Base-by-base conservation (phyloP, 1,140 invertebrate genomes). In the Trichogramma pretiosum region DNA sequence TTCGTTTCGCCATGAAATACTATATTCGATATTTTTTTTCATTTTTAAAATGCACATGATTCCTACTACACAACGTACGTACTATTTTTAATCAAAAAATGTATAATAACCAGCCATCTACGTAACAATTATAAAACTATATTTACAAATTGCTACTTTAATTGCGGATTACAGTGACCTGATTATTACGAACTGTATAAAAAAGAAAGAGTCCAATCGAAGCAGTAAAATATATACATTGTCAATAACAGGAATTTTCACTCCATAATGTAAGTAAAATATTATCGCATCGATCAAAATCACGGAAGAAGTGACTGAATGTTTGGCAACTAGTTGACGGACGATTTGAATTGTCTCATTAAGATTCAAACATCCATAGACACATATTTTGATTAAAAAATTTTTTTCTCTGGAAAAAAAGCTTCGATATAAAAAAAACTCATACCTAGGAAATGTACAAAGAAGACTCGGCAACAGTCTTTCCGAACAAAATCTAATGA, bases 91-190 rank as follows among this genome's bases (percentile, higher is more conserved):
- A n/a, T n/a, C 47, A 57, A 49, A 54, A 54, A 53, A 42, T 45
- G 50, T 56, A 54, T 51, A 63, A 67, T 61, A n/a, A 68, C 52
- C 62, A 60, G 64, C 57, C 57, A 63, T 59, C 65, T 69, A 69
- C 55, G 54, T 64, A 71, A 71, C 67, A 64, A 54, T 67, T 46
- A 61, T 62, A 67, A 67, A 36, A 18, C 50, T 66, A 62, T 70
- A 68, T 68, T 46, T 68, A 70, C 65, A 69, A 60, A 60, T 62
- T 62, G 46, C 57, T 68, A 63, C 60, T 53, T 51, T 42, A 47
- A 48, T 55, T 28, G 35, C 54, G 56, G 57, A 50, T 57, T 58
- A 56, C 57, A 61, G 54, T 58, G 55, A 57, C 53, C 38, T n/a
- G 35, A 40, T 38, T 9, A 42, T 21, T 42, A 38, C n/a, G 33